Base-by-base conservation (phyloP, 2,797 vertebrate species). In the Ficedula albicollis region DNA sequence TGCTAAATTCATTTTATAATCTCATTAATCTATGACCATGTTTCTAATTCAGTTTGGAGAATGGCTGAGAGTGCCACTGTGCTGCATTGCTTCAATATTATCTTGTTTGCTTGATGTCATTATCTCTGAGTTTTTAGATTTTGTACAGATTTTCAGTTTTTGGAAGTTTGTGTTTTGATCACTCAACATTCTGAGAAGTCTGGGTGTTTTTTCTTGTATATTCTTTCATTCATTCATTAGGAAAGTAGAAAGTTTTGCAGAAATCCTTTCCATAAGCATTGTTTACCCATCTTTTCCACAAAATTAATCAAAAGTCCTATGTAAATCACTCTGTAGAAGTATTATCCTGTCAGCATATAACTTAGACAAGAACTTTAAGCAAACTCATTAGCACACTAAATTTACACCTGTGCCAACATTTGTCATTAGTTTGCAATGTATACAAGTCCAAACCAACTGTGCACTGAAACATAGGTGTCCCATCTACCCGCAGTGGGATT, bases 1-100 rank as follows among this genome's bases (percentile, higher is more conserved):
- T 95, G 55, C 59, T 84, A 94, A 93, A 95, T 91, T 84, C 11
- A 70, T 95, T 93, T 95, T 68, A 79, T 90, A 90, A 95, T 94
- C 96, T 96, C 63, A 88, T 91, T 95, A 88, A 88, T 96, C 95
- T 76, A 67, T 94, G 67, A 79, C 85, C 34, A 59, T 93, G 63
- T 91, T 88, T 81, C 69, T 25, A 43, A 86, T 92, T 92, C 70
- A 39, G 27, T 73, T 76, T 86, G 69, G 66, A 93, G 73, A 88
- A 84, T 64, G 34, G 14, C 38, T 84, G 29, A 72, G 36, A 32
- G 23, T 81, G 44, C 44, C 9, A 73, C 41, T 6, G 0, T 54
- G 44, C 48, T 56, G 43, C 22, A 52, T 39, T 87, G 34, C 82
- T 84, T 84, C 52, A 89, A 46, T 84, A 58, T 72, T 73, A 52